Evolutionary conservation across 2,888 invertebrate genomes (phyloP), one percentile per base, ranked within the genome.

Genomic region (Brenthis daphne): DNA sequence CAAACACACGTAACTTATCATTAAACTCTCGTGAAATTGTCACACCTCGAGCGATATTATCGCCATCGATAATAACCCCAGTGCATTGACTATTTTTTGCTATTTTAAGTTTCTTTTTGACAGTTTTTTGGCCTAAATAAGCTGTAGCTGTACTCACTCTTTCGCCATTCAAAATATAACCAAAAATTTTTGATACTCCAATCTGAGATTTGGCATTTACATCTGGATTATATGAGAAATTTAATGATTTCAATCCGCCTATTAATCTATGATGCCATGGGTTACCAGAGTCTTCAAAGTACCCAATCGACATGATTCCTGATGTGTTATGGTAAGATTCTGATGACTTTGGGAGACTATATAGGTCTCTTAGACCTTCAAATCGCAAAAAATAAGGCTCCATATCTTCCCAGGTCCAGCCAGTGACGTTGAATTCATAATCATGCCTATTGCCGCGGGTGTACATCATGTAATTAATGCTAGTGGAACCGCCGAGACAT

Each of bases 91-190:
- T 79, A 29, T 79, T 56, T 58, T 83, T 85, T 0, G 85, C 80
- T 0, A 89, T 77, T 13, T 76, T 79, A 16, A 89, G 71, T 0
- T 33, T 71, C 0, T 56, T 74, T 60, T 79, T 77, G 6, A 87
- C 84, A 29, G 79, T 80, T 0, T 71, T 29, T 16, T 76, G 73
- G 0, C 76, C 69, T 4, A 90, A 77, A 64, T 85, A 90, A 0
- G 82, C 87, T 5, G 83, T 79, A 0, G 86, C 88, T 0, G 86
- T 79, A 65, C 82, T 85, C 78, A 86, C 84, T 5, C 90, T 81
- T 70, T 83, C 78, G 0, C 85, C 85, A 1, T 77, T 66, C 29
- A 80, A 71, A 3, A 84, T 84, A 66, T 82, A 90, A 3, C 87
- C 88, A 0, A 82, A 33, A 1, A 81, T 58, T 65, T 75, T 73